Base-by-base conservation (phyloP, 30 jellyfish, hydroid and myxozoan genomes). In the Phacellophora camtschatica region DNA sequence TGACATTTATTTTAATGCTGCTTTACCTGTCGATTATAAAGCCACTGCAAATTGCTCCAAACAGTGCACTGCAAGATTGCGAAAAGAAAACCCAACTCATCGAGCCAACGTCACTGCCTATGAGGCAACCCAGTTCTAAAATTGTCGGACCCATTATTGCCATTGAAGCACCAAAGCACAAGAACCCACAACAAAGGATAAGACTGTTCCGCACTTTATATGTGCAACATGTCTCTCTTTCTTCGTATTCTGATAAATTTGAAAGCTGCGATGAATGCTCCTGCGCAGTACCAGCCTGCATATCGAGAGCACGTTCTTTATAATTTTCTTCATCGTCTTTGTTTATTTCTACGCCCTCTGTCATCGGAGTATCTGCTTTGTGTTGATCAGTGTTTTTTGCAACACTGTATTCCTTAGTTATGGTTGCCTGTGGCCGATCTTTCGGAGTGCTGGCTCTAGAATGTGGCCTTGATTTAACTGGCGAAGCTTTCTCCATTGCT, bases 11-110 rank as follows among this genome's bases (percentile, higher is more conserved):
- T n/a, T n/a, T n/a, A n/a, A n/a, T n/a, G n/a, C n/a, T n/a, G n/a
- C n/a, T n/a, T 31, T 67, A 87, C 96, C 96, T 57, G 81, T 94
- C 99, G 0, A 97, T 94, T 19, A 94, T 94, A 34, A 94, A 82
- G 9, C 99, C 99, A 58, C 99, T 94, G 80, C 95, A 86, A 9
- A 94, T 94, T 29, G 99, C 99, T 3, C 99, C 99, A 8, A 94
- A 27, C 65, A 94, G 77, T 29, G 99, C 99, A 54, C 97, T 87
- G 74, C 95, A 86, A 1, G 99, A 85, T 59, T 94, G 99, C 13
- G 99, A 91, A 61, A 94, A 94, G 85, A 94, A 94, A n/a, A 94
- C 99, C 99, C 99, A 94, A 67, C 99, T 94, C 99, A 94, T 94
- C 4, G 81, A 69, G 15, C 99, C 99, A 25, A 94, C 99, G 73